Evolutionary conservation across 2,113 vertebrate species (phyloP), one percentile per base, ranked within the genome.

Genomic region (Beaufortia kweichowensis): DNA sequence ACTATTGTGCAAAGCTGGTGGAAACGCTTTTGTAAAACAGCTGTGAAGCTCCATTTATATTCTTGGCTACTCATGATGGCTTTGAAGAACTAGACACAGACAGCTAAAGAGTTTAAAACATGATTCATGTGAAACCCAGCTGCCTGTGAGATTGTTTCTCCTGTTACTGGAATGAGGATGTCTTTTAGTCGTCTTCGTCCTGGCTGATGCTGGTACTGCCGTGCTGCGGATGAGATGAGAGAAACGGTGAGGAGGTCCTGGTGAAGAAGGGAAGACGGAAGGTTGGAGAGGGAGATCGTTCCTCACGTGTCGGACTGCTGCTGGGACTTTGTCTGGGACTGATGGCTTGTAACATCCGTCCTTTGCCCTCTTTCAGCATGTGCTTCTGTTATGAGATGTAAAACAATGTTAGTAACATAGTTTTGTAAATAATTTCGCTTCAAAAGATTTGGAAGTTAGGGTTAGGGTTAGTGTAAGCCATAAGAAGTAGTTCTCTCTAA

Each of bases 301-400:
- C 82, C 46, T 84, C 94, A 0, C 90, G 90, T 0, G 91, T 87
- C 1, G 94, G 95, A 81, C 94, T 95, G 85, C 92, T 94, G 92
- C 91, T 94, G 62, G 94, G 94, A 63, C 94, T 96, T 84, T 94
- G 93, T 87, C 89, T 92, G 14, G 94, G 94, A 84, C 94, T 95
- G 90, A 95, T 96, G 81, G 94, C 94, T 82, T 95, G 94, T 71
- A 95, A 89, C 94, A 95, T 95, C 56, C 94, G 90, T 33, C 95
- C 94, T 84, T 93, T 95, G 21, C 94, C 94, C 79, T 96, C 94
- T 75, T 95, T 95, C 90, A 95, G 84, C 92, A 94, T 95, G 80
- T 94, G 94, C 78, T 96, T 95, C 94, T 95, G 85, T 33, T 0
- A 21, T 9, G n/a, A 53, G 48, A 53, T 6, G 19, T 21, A 9